Percentiles rank a stretch among this genome's conserved stretches.
phyloP scores from a whole-genome alignment of 2,888 invertebrate genomes.

The Danaus chrysippus region DNA sequence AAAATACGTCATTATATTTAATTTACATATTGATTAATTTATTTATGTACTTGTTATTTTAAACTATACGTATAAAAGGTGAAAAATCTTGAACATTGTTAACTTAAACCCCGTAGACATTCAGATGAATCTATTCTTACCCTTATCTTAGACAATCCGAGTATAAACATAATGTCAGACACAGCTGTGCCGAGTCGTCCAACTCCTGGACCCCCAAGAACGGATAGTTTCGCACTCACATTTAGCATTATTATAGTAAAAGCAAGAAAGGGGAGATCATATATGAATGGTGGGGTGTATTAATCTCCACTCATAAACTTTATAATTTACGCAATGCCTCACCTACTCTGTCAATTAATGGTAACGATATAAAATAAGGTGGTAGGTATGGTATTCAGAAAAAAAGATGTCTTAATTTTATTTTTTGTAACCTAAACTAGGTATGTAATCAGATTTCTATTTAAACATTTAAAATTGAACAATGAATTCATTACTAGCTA shows the following conservation, averaged over 20 bases:
- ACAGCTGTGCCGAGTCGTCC: slow-evolving; percentile 34
- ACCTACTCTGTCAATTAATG: slow-evolving; percentile 56
- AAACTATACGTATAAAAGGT: background rate
- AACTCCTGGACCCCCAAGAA: slow-evolving; percentile 24
- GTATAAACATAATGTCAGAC: slow-evolving; percentile 34
- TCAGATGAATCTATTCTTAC: slow-evolving; percentile 11
- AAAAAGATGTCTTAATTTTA: background rate
- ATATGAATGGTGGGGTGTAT: slow-evolving; percentile 36
- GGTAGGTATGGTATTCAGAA: background rate
- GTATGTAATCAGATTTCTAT: background rate
- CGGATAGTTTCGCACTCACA: slow-evolving; percentile 18
- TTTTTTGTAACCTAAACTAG: background rate
- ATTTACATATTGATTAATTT: background rate
- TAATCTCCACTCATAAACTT: slow-evolving; percentile 53
- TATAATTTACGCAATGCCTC: slow-evolving; percentile 52
- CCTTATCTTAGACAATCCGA: slow-evolving; percentile 27
- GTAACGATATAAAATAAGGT: slow-evolving; percentile 34
- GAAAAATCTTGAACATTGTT: background rate
- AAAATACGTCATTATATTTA: background rate
- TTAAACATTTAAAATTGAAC: background rate
- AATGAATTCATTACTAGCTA: slow-evolving; percentile 19
- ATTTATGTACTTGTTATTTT: background rate
- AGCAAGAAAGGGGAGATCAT: slow-evolving; percentile 31
- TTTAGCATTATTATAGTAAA: slow-evolving; percentile 12
- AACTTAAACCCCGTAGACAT: slow-evolving; percentile 5